Evolutionary conservation across 2,113 vertebrate genomes (phyloP).

Genomic region (Henicopernis longicauda): DNA sequence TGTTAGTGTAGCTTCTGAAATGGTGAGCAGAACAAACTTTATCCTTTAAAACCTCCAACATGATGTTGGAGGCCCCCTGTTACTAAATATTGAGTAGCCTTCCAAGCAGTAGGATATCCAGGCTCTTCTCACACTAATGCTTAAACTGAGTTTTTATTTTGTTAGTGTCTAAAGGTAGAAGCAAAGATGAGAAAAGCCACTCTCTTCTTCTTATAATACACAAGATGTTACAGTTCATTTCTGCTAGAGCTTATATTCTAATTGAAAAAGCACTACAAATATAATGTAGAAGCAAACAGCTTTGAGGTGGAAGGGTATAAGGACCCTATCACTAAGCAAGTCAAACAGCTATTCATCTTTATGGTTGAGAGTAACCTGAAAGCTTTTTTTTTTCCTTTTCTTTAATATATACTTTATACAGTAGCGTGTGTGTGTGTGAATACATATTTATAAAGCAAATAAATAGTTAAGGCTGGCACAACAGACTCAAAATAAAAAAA

Average conservation of each 20-base stretch:
- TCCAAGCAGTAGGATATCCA: background rate
- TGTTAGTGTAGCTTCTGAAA: background rate
- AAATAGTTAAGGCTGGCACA: background rate
- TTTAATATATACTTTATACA: background rate
- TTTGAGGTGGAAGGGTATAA: background rate
- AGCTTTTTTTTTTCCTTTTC: background rate
- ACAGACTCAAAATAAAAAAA: background rate
- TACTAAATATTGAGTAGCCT: background rate
- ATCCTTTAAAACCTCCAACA: background rate
- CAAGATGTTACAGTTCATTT: background rate
- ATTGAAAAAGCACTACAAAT: background rate
- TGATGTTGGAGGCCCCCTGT: background rate
- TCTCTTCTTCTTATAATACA: background rate
- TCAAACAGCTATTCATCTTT: background rate
- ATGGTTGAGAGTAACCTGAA: background rate
- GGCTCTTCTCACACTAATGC: background rate
- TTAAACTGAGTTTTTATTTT: background rate
- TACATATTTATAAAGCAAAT: background rate
- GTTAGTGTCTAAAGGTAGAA: background rate
- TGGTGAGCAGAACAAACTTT: background rate
- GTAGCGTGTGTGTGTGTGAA: rapidly evolving
- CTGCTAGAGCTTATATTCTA: background rate
- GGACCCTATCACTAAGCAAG: background rate
- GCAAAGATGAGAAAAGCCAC: background rate
- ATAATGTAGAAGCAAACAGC: background rate